A percentile compares a stretch with the other conserved stretches of the same genome.
Evolutionary conservation across 2,888 invertebrate species (phyloP).

Genomic region (Tricholauxania praeusta): DNA sequence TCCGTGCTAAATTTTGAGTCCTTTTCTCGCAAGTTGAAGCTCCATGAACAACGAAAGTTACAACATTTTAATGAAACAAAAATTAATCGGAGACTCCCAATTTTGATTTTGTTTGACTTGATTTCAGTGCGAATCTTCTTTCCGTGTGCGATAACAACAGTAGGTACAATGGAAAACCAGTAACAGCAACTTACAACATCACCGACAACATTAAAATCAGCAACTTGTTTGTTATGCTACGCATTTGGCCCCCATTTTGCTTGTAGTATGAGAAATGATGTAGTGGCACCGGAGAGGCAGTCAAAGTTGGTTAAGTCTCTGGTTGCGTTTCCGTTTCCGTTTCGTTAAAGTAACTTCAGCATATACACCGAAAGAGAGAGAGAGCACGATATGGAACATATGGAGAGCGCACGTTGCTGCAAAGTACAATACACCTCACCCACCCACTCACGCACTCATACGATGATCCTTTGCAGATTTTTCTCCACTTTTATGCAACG

Average conservation of each 20-base stretch:
- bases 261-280: not conserved
- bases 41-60: too few relatives aligned
- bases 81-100: too few relatives aligned
- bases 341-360: conserved; percentile 35
- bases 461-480: not conserved
- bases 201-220: not conserved
- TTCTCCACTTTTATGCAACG: conserved; percentile 11
- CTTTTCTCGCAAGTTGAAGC: too few relatives aligned
- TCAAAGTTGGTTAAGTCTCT: conserved; percentile 41
- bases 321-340: conserved; percentile 53
- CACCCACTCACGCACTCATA: conserved; percentile 14
- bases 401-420: conserved; percentile 12
- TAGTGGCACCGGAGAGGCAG: too few relatives aligned
- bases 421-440: not conserved
- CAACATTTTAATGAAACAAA: too few relatives aligned
- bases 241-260: too few relatives aligned
- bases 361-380: conserved; percentile 17
- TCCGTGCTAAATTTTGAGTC: too few relatives aligned
- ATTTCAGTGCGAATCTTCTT: too few relatives aligned
- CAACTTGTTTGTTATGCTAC: conserved; percentile 1
- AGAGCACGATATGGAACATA: not conserved
- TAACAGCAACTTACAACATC: not conserved
- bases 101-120: too few relatives aligned
- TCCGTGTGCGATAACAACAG: too few relatives aligned
- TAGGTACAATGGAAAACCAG: too few relatives aligned